phyloP scores from a whole-genome alignment of 2,113 vertebrate species.

The Chaetops frenatus region DNA sequence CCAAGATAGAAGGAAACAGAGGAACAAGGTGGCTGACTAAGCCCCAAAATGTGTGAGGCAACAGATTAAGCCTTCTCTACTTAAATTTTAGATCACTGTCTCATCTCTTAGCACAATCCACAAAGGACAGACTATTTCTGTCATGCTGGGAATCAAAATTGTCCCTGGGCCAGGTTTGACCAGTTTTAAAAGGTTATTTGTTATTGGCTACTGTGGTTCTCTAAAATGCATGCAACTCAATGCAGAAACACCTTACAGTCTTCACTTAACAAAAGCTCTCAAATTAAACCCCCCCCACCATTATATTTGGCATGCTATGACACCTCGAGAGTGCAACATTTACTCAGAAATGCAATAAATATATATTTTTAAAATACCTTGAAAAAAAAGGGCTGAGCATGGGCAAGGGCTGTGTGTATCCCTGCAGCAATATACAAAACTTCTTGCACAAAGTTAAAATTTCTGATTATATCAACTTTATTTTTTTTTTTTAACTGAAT shows the following conservation, averaged over 20 bases:
- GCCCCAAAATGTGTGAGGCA: neutral
- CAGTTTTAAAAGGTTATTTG: neutral
- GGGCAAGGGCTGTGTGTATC: neutral
- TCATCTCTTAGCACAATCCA: neutral
- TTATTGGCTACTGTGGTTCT: neutral
- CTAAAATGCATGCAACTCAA: neutral
- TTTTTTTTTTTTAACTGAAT: neutral
- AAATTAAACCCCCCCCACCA: neutral
- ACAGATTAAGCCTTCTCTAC: neutral
- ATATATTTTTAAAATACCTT: neutral
- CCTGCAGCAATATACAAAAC: neutral
- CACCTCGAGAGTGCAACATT: neutral
- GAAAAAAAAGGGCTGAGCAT: neutral
- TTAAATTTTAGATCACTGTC: neutral
- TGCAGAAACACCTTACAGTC: neutral
- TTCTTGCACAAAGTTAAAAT: neutral
- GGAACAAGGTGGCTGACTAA: neutral
- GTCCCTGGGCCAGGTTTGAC: neutral
- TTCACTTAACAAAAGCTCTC: neutral
- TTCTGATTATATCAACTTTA: neutral
- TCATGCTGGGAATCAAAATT: neutral
- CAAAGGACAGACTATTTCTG: neutral
- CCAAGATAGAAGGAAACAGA: neutral
- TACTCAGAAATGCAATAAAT: neutral
- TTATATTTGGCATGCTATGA: neutral